phyloP scores from a whole-genome alignment of 2,113 vertebrate species.

The Nematolebias whitei region DNA sequence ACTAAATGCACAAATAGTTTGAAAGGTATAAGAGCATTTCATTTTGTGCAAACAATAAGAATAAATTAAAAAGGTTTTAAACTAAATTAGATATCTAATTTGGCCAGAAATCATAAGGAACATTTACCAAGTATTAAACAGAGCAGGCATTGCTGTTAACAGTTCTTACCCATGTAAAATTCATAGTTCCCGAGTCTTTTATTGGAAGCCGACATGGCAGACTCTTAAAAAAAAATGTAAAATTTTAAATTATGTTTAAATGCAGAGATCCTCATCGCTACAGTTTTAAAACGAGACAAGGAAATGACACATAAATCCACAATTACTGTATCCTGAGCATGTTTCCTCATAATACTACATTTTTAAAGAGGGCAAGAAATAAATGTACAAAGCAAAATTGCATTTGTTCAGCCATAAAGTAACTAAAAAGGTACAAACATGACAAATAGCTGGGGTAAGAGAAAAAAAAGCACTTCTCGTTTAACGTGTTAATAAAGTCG shows the following conservation, averaged over 20 bases:
- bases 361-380: conserved; percentile 2
- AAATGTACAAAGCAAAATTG: conserved; percentile 19
- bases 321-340: conserved; percentile 4
- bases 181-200: neutral
- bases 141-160: neutral
- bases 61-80: too few relatives aligned
- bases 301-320: neutral
- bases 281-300: conserved; percentile 14
- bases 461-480: conserved; percentile 14
- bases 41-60: neutral
- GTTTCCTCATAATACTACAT: conserved; percentile 3
- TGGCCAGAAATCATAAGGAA: too few relatives aligned
- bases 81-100: too few relatives aligned
- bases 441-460: neutral
- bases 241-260: conserved; percentile 25
- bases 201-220: neutral
- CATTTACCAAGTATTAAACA: too few relatives aligned
- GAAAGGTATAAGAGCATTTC: too few relatives aligned
- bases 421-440: conserved; percentile 3
- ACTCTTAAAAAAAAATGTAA: neutral
- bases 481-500: conserved; percentile 14
- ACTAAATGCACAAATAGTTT: conserved; percentile 1
- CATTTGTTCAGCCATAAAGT: conserved; percentile 10
- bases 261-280: conserved; percentile 6
- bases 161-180: neutral